Evolutionary conservation across 2,113 vertebrate genomes (phyloP).

Genomic region (Agelaius phoeniceus): DNA sequence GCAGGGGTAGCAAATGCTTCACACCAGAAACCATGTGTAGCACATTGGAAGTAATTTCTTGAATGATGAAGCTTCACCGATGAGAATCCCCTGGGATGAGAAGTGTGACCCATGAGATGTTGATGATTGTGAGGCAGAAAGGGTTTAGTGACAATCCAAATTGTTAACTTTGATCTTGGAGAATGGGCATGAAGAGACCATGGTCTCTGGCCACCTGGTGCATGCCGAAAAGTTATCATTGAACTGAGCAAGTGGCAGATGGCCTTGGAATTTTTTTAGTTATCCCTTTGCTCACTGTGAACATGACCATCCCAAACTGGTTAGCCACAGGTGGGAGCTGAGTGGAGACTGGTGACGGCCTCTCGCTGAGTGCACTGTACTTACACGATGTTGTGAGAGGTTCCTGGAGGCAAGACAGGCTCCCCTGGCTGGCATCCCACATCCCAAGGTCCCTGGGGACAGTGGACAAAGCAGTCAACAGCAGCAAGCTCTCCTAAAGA

Average conservation of each 20-base stretch:
- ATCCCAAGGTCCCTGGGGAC: not conserved
- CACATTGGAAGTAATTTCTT: not conserved
- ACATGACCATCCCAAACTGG: not conserved
- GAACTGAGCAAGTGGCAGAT: not conserved
- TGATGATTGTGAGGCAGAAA: not conserved
- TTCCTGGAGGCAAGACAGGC: not conserved
- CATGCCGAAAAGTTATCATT: not conserved
- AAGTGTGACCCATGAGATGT: not conserved
- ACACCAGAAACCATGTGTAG: not conserved
- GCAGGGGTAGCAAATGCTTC: not conserved
- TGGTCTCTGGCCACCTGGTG: not conserved
- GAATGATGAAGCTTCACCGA: accelerated
- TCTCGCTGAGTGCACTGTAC: not conserved
- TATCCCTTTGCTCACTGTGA: not conserved
- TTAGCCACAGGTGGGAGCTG: not conserved
- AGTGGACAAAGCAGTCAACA: not conserved
- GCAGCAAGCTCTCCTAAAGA: not conserved
- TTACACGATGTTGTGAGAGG: not conserved
- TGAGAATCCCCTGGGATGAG: not conserved
- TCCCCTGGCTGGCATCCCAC: not conserved
- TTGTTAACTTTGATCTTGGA: not conserved
- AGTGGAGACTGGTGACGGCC: not conserved
- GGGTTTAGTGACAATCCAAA: not conserved
- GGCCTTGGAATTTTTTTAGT: not conserved
- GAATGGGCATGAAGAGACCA: not conserved